phyloP scores from a whole-genome alignment of 2,113 vertebrate species.

The Lasiurus cinereus region DNA sequence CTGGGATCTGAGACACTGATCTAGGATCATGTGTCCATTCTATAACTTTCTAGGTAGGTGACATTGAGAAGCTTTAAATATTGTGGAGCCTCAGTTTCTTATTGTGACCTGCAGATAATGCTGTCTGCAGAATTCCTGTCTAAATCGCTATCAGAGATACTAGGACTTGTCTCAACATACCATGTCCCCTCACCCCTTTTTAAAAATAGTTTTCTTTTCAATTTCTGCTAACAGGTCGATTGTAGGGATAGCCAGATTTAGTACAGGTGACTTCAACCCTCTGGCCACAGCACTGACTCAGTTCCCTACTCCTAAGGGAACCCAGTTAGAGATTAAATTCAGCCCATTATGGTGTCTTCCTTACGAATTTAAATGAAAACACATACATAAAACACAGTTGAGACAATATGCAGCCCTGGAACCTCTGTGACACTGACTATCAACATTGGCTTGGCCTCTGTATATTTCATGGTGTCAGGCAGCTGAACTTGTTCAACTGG shows the following conservation, averaged over 20 bases:
- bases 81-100: background rate
- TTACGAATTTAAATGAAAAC: background rate
- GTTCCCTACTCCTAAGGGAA: background rate
- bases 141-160: background rate
- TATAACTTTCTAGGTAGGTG: background rate
- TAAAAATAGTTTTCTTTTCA: background rate
- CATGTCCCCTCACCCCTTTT: background rate
- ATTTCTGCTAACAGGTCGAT: background rate
- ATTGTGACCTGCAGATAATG: background rate
- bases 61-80: background rate
- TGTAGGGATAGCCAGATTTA: background rate
- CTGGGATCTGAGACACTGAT: background rate
- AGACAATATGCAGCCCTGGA: background rate
- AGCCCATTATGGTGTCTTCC: background rate
- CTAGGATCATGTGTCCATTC: background rate
- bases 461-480: background rate
- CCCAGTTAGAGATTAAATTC: background rate
- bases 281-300: background rate
- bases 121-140: background rate
- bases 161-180: background rate
- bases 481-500: constrained; percentile 12
- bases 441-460: background rate
- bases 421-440: background rate
- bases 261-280: background rate
- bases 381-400: background rate